A percentile compares a stretch with the other conserved stretches of the same genome.
Evolutionary conservation across 1,140 invertebrate species (phyloP).

Genomic region (Zelostemma sp.): DNA sequence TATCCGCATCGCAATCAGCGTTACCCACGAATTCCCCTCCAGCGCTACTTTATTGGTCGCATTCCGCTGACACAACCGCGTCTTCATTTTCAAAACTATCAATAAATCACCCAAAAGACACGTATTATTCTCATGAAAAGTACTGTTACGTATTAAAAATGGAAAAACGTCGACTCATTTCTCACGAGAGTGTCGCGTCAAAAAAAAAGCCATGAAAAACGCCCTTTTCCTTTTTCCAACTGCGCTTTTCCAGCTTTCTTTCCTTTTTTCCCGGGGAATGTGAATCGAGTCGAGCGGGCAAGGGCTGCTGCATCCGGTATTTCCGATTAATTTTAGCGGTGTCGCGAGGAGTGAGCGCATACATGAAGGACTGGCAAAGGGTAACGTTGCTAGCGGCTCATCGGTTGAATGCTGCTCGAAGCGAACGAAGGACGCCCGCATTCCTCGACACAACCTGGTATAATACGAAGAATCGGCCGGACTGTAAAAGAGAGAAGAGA

Average conservation of each 20-base stretch:
- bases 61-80: constrained; percentile 38
- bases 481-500: constrained; percentile 48
- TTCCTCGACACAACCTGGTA: constrained; percentile 68
- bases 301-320: constrained; percentile 45
- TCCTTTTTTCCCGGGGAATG: constrained; percentile 4
- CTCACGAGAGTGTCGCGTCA: too few species aligned
- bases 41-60: constrained; percentile 40
- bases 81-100: constrained; percentile 6
- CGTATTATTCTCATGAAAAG: too few species aligned
- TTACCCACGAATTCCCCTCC: constrained; percentile 38
- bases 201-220: too few species aligned
- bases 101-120: constrained; percentile 1
- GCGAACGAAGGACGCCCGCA: constrained; percentile 70
- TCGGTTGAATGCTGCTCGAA: constrained; percentile 61
- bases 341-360: constrained; percentile 42
- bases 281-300: constrained; percentile 14
- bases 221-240: too few species aligned
- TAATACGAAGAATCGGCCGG: constrained; percentile 68
- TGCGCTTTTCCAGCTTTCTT: not conserved
- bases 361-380: constrained; percentile 58
- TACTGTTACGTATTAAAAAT: too few species aligned
- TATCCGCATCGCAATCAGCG: constrained; percentile 45
- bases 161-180: too few species aligned
- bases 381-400: constrained; percentile 64
- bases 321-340: constrained; percentile 54